Conservation (phyloP, 2,797 vertebrate genomes). For the Platyrinchus mystaceus region DNA sequence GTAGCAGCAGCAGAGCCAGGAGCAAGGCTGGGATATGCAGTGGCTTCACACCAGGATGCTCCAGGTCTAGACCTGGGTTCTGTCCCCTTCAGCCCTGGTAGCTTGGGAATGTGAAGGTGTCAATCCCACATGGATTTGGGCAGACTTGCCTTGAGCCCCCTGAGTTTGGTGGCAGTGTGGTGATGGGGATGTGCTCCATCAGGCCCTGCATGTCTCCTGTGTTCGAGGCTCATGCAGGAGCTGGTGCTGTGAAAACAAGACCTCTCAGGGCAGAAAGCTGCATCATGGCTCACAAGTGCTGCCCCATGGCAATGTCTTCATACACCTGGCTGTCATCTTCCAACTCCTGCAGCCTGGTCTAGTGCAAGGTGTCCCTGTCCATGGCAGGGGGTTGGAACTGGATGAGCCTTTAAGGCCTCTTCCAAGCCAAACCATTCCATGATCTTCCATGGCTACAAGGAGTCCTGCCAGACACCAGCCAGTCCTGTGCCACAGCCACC, state of each 20-base stretch:
- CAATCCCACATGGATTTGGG: fast-evolving
- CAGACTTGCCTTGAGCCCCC: neutral
- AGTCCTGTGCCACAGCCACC: too few species aligned
- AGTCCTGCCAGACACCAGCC: too few species aligned
- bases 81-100: neutral
- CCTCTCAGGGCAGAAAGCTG: neutral
- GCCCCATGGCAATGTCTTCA: neutral
- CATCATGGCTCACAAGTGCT: neutral
- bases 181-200: neutral
- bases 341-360: fast-evolving
- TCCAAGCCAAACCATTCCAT: neutral
- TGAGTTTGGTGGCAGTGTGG: neutral
- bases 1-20: neutral
- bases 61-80: neutral
- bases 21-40: neutral
- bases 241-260: neutral
- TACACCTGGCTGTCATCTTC: neutral
- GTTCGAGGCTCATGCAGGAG: fast-evolving
- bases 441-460: too few species aligned
- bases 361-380: neutral
- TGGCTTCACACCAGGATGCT: neutral
- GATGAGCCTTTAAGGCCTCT: neutral
- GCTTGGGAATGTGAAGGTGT: neutral
- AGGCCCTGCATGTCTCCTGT: neutral
- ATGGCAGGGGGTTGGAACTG: neutral